phyloP scores from a whole-genome alignment of 1,140 invertebrate genomes.

The Micrasema minimum region DNA sequence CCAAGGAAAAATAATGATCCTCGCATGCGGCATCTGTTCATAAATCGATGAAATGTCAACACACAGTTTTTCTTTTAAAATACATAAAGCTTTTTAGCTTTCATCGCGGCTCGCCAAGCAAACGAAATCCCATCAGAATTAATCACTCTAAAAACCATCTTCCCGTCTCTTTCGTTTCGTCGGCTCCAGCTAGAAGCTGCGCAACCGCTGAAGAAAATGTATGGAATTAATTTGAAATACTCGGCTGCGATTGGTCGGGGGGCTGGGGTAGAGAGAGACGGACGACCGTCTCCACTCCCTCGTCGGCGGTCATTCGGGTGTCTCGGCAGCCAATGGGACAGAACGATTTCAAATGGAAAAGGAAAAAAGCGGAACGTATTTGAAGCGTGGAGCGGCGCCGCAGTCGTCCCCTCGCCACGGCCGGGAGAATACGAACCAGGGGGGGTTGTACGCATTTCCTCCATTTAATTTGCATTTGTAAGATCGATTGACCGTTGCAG shows the following conservation, averaged over 20 bases:
- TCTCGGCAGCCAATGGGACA: conserved; percentile 50
- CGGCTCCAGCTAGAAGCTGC: background rate
- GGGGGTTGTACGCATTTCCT: conserved; percentile 37
- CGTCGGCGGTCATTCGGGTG: conserved; percentile 47
- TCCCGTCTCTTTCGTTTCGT: conserved; percentile 10
- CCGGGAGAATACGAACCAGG: conserved; percentile 37
- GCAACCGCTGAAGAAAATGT: conserved; percentile 8
- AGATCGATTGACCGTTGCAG: conserved; percentile 36
- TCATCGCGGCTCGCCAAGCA: conserved; percentile 36
- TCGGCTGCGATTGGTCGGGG: conserved; percentile 24
- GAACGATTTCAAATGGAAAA: conserved; percentile 46
- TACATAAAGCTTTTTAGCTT: conserved; percentile 11
- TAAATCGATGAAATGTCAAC: conserved; percentile 43
- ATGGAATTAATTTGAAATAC: conserved; percentile 14
- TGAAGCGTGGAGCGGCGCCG: conserved; percentile 39
- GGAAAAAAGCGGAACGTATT: conserved; percentile 43
- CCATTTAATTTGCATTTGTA: conserved; percentile 35
- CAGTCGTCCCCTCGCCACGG: conserved; percentile 41
- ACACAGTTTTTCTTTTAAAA: conserved; percentile 15
- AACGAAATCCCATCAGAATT: conserved; percentile 37
- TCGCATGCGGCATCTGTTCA: conserved; percentile 13
- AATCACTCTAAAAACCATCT: conserved; percentile 27
- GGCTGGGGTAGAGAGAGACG: conserved; percentile 38
- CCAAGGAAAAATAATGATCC: conserved; percentile 23
- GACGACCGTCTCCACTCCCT: conserved; percentile 26